These are phyloP conservation scores for Takifugu rubripes DNA, from an alignment of 2,797 vertebrate species.

Conservation along the genomic window DNA sequence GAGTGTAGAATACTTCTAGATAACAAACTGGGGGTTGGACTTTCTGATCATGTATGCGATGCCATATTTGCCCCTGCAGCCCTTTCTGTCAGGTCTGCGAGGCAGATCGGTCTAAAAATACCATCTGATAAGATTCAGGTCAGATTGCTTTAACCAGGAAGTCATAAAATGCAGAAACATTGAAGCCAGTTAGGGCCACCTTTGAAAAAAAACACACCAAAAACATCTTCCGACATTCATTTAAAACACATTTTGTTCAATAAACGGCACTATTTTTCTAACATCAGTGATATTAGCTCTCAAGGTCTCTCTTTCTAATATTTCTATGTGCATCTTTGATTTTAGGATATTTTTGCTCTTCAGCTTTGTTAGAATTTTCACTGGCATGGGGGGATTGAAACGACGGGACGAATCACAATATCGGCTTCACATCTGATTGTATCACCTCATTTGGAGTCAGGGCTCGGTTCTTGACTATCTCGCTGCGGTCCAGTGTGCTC, in stretches of 20 bases:
- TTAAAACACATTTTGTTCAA: too few relatives aligned
- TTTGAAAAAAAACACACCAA: too few relatives aligned
- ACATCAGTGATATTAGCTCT: too few relatives aligned
- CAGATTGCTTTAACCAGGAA: too few relatives aligned
- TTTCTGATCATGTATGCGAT: not conserved
- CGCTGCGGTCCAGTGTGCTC: conserved; percentile 58
- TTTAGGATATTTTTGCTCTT: not conserved
- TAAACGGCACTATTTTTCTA: too few relatives aligned
- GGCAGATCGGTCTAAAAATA: too few relatives aligned
- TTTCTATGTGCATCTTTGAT: too few relatives aligned
- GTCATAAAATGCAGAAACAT: too few relatives aligned
- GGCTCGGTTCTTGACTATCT: conserved; percentile 56
- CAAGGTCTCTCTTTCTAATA: too few relatives aligned
- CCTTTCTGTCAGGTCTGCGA: not conserved
- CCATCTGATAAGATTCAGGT: not conserved
- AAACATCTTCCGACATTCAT: too few relatives aligned
- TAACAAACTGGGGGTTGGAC: not conserved
- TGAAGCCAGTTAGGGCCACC: too few relatives aligned
- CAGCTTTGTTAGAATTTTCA: not conserved
- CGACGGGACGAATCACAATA: too few relatives aligned
- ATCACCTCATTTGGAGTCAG: conserved; percentile 76
- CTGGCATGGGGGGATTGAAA: not conserved
- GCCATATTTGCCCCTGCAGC: conserved; percentile 4
- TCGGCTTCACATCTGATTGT: not conserved
- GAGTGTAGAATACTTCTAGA: not conserved